These are phyloP conservation scores for Malacoctenus gilli DNA, from an alignment of 2,797 vertebrate species.

Conservation along the genomic window DNA sequence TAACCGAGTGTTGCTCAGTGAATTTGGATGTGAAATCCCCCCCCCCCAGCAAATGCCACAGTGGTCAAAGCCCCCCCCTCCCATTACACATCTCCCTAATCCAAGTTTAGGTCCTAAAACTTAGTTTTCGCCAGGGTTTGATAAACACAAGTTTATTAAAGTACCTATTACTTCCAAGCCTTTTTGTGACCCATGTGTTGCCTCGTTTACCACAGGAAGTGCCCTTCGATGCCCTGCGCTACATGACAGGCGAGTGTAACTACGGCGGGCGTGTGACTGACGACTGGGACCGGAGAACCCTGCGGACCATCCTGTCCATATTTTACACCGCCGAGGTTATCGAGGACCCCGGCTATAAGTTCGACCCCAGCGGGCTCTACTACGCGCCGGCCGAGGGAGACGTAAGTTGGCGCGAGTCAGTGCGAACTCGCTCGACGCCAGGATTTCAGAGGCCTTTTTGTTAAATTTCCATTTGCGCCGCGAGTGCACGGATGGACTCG, in stretches of 20 bases:
- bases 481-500: too few species aligned
- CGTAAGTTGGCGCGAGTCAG: too few species aligned
- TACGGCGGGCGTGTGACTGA: slow-evolving; percentile 89
- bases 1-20: slow-evolving; percentile 42
- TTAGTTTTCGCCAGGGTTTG: too few species aligned
- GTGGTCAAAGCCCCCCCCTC: slow-evolving; percentile 26
- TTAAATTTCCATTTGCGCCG: too few species aligned
- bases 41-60: slow-evolving; percentile 72
- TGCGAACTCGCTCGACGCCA: too few species aligned
- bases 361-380: slow-evolving; percentile 88
- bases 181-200: too few species aligned
- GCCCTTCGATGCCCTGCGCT: slow-evolving; percentile 86
- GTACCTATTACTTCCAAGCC: too few species aligned
- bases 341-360: slow-evolving; percentile 78
- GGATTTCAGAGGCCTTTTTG: too few species aligned
- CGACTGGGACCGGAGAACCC: slow-evolving; percentile 88
- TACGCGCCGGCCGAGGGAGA: slow-evolving; percentile 84
- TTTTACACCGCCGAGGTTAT: slow-evolving; percentile 81
- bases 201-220: slow-evolving; percentile 79
- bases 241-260: slow-evolving; percentile 90
- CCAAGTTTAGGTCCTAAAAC: too few species aligned
- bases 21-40: slow-evolving; percentile 70
- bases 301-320: slow-evolving; percentile 85
- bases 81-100: too few species aligned
- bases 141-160: too few species aligned